Evolutionary conservation across 2,797 vertebrate genomes (phyloP), one percentile per base, ranked within the genome.

Genomic region (Chelon labrosus): DNA sequence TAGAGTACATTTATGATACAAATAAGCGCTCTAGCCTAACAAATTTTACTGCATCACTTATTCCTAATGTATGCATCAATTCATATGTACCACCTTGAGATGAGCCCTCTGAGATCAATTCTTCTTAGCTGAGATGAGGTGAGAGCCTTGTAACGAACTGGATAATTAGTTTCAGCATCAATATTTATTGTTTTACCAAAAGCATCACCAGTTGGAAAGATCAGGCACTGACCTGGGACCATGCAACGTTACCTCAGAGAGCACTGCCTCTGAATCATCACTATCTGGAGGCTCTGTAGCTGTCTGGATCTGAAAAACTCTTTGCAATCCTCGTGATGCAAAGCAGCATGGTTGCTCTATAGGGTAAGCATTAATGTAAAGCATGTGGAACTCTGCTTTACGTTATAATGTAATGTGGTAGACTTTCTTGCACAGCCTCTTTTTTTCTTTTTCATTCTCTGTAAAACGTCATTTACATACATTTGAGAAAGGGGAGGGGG

Each of bases 281-380:
- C n/a, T n/a, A 25, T 54, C 22, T 20, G 27, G 20, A 41, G 11
- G 55, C 25, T 55, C 19, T 61, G 9, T 25, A 64, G 22, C 50
- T 39, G 31, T 25, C 52, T 64, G 53, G 25, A 58, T 17, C n/a
- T 31, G 8, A 61, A 44, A 50, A 10, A 47, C 46, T 47, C 42
- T 44, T 44, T 46, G 10, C 38, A 69, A 27, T 17, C n/a, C 27
- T 35, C 1, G 2, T 41, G 7, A 59, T 47, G 54, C 39, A n/a
- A n/a, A 38, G 14, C 42, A 22, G 10, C 6, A 2, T 59, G 49
- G 39, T 10, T 49, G 46, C n/a, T 49, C 46, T 49, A n/a, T 9
- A 19, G n/a, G 46, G 16, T 5, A 13, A 41, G 17, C 8, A 14
- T 44, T 16, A 5, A 44, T 44, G 16, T 6, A 44, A 13, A 44